A percentile compares a stretch with the other conserved stretches of the same genome.
phyloP scores from a whole-genome alignment of 2,888 invertebrate species.

The Pyrochroa serraticornis region DNA sequence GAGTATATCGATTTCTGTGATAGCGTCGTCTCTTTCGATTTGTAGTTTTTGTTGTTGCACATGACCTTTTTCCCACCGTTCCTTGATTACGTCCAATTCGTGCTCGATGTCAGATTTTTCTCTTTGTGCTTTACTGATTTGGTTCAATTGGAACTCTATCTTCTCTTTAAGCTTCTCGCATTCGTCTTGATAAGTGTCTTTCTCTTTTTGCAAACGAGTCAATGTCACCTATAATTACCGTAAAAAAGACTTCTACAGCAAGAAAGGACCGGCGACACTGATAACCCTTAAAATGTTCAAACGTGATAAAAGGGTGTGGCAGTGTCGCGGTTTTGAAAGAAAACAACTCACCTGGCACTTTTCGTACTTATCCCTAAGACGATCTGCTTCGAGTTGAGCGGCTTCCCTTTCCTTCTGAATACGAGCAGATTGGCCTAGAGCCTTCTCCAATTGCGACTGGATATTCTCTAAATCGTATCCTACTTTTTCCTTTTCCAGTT shows the following conservation, averaged over 20 bases:
- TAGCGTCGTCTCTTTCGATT: conserved; percentile 84
- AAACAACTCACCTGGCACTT: conserved; percentile 78
- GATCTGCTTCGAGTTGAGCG: conserved; percentile 81
- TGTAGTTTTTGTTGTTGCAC: conserved; percentile 83
- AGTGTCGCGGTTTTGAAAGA: too few species aligned
- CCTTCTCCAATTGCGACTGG: conserved; percentile 90
- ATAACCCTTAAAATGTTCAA: too few species aligned
- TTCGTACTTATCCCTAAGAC: conserved; percentile 87
- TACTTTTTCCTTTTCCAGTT: conserved; percentile 90
- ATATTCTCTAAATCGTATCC: conserved; percentile 89
- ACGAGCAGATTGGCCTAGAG: conserved; percentile 82
- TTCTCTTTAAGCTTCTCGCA: conserved; percentile 82
- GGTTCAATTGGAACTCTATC: conserved; percentile 79
- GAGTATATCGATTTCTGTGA: conserved; percentile 83
- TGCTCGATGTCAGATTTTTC: conserved; percentile 85
- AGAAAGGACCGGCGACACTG: too few species aligned
- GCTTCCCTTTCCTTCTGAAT: conserved; percentile 90
- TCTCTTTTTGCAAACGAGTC: conserved; percentile 84
- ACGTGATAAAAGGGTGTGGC: too few species aligned
- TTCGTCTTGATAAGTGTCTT: conserved; percentile 82
- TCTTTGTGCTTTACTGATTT: conserved; percentile 80
- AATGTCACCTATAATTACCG: conserved; percentile 67
- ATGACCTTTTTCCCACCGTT: conserved; percentile 88
- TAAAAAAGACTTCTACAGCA: too few species aligned
- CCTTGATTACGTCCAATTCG: conserved; percentile 85